Conservation (phyloP, 2,113 vertebrate species). For the Notarius quadriscutis region DNA sequence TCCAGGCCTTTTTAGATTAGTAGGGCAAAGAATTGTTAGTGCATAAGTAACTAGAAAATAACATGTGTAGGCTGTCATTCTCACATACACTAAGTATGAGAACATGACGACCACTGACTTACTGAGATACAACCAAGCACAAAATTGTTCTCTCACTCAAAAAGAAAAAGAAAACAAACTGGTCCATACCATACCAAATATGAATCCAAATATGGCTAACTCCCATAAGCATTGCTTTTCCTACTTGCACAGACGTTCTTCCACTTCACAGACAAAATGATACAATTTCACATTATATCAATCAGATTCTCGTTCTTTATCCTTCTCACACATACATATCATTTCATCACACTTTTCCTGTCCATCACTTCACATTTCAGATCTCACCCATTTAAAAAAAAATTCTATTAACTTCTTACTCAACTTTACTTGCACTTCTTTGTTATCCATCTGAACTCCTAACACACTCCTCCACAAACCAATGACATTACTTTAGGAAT, state of each 20-base stretch:
- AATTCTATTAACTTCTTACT: not conserved
- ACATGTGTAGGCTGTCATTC: constrained; percentile 5
- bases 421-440: constrained; percentile 10
- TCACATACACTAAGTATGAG: not conserved
- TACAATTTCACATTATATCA: not conserved
- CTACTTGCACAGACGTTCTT: not conserved
- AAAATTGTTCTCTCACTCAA: not conserved
- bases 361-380: constrained; percentile 34
- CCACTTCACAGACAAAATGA: not conserved
- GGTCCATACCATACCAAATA: not conserved
- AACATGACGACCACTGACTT: not conserved
- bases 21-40: constrained; percentile 37
- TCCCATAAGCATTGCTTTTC: not conserved
- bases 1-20: constrained; percentile 65
- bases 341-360: constrained; percentile 21
- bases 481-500: not conserved
- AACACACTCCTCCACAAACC: constrained; percentile 28
- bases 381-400: not conserved
- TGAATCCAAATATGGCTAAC: not conserved
- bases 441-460: constrained; percentile 3
- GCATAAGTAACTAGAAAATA: constrained; percentile 19
- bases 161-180: constrained; percentile 3
- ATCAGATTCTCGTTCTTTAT: not conserved
- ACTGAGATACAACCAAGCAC: constrained; percentile 6
- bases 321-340: constrained; percentile 1